These are phyloP conservation scores for Himantopus leucocephalus DNA, from an alignment of 2,113 vertebrate genomes.

Conservation along the genomic window DNA sequence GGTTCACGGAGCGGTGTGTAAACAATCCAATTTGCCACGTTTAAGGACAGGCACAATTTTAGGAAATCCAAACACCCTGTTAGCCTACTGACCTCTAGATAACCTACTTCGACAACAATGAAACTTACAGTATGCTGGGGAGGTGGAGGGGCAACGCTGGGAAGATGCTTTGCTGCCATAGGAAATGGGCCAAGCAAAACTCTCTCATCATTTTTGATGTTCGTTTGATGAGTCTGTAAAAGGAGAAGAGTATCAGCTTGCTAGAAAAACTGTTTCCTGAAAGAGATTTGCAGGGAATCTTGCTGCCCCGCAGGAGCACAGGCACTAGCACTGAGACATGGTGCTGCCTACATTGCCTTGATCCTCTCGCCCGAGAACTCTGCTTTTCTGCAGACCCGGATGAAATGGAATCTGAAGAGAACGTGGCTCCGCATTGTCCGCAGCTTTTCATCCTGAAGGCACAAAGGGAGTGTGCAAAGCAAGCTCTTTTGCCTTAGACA, in stretches of 20 bases:
- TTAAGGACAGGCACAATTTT: slow-evolving; percentile 81
- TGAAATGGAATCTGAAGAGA: neutral
- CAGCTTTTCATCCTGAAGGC: neutral
- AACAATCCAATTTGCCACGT: slow-evolving; percentile 57
- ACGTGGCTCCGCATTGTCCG: neutral
- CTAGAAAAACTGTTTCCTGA: neutral
- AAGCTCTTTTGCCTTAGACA: neutral
- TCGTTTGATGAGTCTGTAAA: neutral
- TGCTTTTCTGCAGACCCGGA: neutral
- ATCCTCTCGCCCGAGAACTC: neutral
- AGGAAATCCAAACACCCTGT: slow-evolving; percentile 84
- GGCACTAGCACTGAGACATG: rapidly evolving
- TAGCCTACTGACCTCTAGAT: slow-evolving; percentile 77
- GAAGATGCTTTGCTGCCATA: slow-evolving; percentile 43
- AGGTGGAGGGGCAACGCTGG: neutral
- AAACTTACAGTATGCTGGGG: slow-evolving; percentile 43
- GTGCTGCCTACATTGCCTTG: neutral
- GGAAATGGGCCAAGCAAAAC: slow-evolving; percentile 45
- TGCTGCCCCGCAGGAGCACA: neutral
- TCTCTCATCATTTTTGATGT: slow-evolving; percentile 8
- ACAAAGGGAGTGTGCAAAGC: neutral
- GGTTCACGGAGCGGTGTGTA: neutral
- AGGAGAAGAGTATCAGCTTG: neutral
- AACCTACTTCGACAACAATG: slow-evolving; percentile 75
- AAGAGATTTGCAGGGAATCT: neutral